A percentile compares a stretch with the other conserved stretches of the same genome.
Conservation (phyloP, 1,140 invertebrate genomes). For the Drosophila littoralis region DNA sequence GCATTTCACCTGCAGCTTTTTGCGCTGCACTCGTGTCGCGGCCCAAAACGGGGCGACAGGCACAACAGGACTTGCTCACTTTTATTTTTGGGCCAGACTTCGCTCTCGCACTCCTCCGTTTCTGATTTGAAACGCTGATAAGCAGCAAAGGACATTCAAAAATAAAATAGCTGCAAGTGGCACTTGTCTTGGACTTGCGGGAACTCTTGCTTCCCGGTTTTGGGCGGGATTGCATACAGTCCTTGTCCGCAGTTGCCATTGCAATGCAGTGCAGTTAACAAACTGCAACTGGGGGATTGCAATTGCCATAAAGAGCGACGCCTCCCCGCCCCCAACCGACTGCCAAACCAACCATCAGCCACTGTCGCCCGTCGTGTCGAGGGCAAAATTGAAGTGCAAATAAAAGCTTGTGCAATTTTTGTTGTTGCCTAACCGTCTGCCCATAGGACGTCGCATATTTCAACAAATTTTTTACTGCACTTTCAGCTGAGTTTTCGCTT, state of each 20-base stretch:
- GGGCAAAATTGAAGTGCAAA: conserved; percentile 81
- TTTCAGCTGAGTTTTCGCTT: conserved; percentile 48
- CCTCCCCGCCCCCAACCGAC: background rate
- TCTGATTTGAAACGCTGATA: conserved; percentile 69
- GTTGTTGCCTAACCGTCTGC: conserved; percentile 23
- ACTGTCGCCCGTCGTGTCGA: conserved; percentile 43
- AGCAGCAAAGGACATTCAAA: conserved; percentile 76
- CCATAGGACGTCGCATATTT: conserved; percentile 48
- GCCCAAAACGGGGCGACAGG: background rate
- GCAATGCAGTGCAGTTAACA: conserved; percentile 62
- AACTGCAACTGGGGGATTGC: conserved; percentile 78
- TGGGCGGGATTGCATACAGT: conserved; percentile 21
- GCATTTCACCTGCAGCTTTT: conserved; percentile 74
- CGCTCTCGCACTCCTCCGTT: background rate
- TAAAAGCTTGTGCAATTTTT: conserved; percentile 72
- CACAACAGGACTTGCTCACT: conserved; percentile 3
- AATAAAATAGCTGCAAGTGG: conserved; percentile 79
- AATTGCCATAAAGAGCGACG: conserved; percentile 75
- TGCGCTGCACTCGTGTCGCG: conserved; percentile 27
- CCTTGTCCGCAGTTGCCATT: conserved; percentile 38
- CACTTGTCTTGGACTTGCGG: conserved; percentile 67
- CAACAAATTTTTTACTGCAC: conserved; percentile 75
- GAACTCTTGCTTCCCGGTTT: background rate
- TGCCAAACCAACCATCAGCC: background rate
- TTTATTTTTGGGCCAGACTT: conserved; percentile 74